phyloP scores from a whole-genome alignment of 23 tunicate species.

The Oikopleura vanhoeffeni region DNA sequence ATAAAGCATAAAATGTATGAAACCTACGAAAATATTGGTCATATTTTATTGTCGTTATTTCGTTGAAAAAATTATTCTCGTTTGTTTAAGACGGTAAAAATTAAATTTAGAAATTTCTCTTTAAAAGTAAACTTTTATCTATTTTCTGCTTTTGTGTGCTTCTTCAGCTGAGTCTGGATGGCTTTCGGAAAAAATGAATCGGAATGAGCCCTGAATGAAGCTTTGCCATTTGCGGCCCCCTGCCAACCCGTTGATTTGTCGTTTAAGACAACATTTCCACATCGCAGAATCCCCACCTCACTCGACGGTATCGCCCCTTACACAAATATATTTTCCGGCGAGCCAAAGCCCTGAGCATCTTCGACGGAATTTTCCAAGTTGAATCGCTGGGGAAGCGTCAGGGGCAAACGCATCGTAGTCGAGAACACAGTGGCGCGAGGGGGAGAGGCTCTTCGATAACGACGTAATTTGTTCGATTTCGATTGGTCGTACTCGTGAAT shows the following conservation, averaged over 20 bases:
- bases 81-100: too few relatives aligned
- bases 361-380: not conserved
- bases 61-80: too few relatives aligned
- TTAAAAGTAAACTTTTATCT: too few relatives aligned
- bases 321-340: not conserved
- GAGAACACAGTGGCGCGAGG: not conserved
- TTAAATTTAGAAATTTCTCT: too few relatives aligned
- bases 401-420: not conserved
- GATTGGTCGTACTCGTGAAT: not conserved
- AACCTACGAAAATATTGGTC: too few relatives aligned
- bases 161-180: too few relatives aligned
- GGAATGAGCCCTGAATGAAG: not conserved
- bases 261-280: not conserved
- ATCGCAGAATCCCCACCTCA: not conserved
- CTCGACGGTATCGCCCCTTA: too few relatives aligned
- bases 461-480: not conserved
- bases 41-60: too few relatives aligned
- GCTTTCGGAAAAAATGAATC: too few relatives aligned
- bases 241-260: not conserved
- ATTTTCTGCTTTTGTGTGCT: too few relatives aligned
- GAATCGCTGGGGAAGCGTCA: not conserved
- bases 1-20: too few relatives aligned
- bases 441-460: slow-evolving; percentile 1
- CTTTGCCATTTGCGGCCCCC: not conserved
- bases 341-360: not conserved